Evolutionary conservation across 1,140 invertebrate species (phyloP), one percentile per base, ranked within the genome.

Genomic region (Drosophila aff.): DNA sequence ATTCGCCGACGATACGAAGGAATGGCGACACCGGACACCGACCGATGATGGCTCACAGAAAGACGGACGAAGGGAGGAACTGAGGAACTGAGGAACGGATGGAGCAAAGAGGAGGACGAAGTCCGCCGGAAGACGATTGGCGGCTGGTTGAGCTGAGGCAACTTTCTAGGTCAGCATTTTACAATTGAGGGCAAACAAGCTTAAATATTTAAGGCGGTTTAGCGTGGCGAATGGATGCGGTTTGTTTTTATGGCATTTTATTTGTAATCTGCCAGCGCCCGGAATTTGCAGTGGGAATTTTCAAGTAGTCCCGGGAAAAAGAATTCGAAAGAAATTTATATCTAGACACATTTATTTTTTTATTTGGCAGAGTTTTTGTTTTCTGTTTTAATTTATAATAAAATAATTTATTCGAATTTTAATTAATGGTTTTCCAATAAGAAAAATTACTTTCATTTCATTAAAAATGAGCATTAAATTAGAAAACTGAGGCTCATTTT

Each of bases 81-180:
- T 15, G 28, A 28, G 28, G n/a, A 43, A 2, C n/a, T 15, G 31
- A 28, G 18, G 38, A 16, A 16, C 46, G 47, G 46, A 47, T 15
- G 46, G 26, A 26, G 31, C 9, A n/a, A 16, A 16, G 41, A 46
- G 49, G 6, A 50, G 62, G 63, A 36, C 44, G 13, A 33, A 38
- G 67, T 59, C 53, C 53, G 64, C 43, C 57, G 57, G 64, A 69
- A 76, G 52, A 53, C 71, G 52, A 49, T 64, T 64, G 73, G 69
- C 59, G 63, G 50, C 52, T 50, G 55, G 36, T 71, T 73, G 65
- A 60, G 36, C 41, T 33, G 21, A 50, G 75, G 65, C 26, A 46
- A 68, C 50, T 77, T 77, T 61, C 74, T 77, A 78, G 75, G 74
- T 77, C 75, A 77, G 75, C 74, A 62, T 77, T 77, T 68, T 68